Conservation (phyloP, 1,140 invertebrate species). For the Pantala flavescens region DNA sequence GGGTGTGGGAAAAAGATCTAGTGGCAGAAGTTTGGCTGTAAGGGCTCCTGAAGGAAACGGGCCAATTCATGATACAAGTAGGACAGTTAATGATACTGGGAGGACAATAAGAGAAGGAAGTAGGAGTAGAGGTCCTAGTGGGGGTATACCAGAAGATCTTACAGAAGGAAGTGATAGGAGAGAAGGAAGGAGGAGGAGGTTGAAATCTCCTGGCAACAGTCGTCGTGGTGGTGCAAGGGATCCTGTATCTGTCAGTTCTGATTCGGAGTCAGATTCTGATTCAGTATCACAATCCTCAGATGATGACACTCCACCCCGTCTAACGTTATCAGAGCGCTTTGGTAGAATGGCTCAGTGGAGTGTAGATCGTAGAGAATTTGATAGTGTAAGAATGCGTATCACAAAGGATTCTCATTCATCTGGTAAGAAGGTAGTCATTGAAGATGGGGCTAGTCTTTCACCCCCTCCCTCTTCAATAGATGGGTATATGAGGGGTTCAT, state of each 20-base stretch:
- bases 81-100: no score
- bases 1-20: slow-evolving; percentile 3
- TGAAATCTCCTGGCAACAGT: slow-evolving; percentile 16
- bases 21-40: not conserved
- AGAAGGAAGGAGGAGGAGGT: slow-evolving; percentile 36
- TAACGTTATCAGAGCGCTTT: slow-evolving; percentile 69
- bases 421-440: slow-evolving; percentile 63
- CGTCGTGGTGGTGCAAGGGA: not conserved
- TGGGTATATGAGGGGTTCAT: not conserved
- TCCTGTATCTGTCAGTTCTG: not conserved
- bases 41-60: slow-evolving; percentile 12
- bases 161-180: not conserved
- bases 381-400: slow-evolving; percentile 56
- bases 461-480: not conserved
- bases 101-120: not conserved
- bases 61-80: not conserved
- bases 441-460: slow-evolving; percentile 33
- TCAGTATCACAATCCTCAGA: slow-evolving; percentile 10
- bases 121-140: not conserved
- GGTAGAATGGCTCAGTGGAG: slow-evolving; percentile 83
- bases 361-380: slow-evolving; percentile 63
- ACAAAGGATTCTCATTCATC: slow-evolving; percentile 55
- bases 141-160: not conserved
- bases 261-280: not conserved
- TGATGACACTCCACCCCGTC: slow-evolving; percentile 37